phyloP scores from a whole-genome alignment of 2,888 invertebrate genomes.

The Chloroclystis v-ata region DNA sequence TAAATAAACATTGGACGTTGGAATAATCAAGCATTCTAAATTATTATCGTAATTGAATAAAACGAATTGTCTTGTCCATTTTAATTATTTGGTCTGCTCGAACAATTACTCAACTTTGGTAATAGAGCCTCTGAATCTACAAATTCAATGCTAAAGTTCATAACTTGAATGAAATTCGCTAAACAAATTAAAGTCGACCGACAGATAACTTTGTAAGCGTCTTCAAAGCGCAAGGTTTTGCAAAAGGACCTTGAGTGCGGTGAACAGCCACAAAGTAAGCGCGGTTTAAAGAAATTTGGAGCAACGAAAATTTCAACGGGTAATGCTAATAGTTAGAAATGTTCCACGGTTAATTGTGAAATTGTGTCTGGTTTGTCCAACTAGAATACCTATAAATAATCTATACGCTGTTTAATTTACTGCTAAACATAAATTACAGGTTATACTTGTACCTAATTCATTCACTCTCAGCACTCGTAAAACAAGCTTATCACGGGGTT shows the following conservation, averaged over 20 bases:
- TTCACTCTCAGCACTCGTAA: no score
- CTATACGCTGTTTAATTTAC: no score
- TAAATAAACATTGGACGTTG: no score
- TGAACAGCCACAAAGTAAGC: slow-evolving; percentile 10
- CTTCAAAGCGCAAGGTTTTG: slow-evolving; percentile 11
- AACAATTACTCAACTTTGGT: slow-evolving; percentile 1
- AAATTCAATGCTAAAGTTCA: slow-evolving; percentile 3
- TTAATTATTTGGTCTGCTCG: neutral
- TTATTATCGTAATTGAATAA: neutral
- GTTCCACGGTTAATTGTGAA: no score
- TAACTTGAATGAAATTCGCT: slow-evolving; percentile 1
- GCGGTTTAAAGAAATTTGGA: slow-evolving; percentile 11
- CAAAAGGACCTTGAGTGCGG: neutral
- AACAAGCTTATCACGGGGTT: no score
- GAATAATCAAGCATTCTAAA: no score
- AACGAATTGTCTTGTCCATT: neutral
- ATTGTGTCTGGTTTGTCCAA: no score
- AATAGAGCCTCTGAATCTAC: neutral
- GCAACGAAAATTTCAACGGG: slow-evolving; percentile 15
- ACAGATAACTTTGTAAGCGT: slow-evolving; percentile 9
- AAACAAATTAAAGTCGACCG: slow-evolving; percentile 5
- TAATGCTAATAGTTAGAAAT: no score
- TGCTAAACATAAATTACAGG: no score
- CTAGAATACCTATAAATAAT: no score
- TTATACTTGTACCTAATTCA: no score